Conservation (phyloP, 2,888 invertebrate genomes). For the Synergus gifuensis region DNA sequence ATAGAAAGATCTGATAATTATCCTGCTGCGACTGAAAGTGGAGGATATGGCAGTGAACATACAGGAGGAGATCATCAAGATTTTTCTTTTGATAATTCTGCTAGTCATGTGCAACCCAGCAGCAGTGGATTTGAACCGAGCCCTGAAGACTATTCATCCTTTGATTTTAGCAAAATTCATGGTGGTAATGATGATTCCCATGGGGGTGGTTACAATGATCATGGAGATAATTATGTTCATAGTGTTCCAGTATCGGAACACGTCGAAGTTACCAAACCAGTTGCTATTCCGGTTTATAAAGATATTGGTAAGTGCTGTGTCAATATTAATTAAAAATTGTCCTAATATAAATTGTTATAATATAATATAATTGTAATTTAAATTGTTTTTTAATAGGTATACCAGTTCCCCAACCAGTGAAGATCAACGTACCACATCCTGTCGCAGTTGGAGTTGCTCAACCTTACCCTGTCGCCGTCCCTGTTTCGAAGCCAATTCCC, state of each 20-base stretch:
- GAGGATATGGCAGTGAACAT: constrained; percentile 2
- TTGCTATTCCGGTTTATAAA: constrained; percentile 84
- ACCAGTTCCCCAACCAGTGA: constrained; percentile 82
- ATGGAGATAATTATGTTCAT: constrained; percentile 75
- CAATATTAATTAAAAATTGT: too few relatives aligned
- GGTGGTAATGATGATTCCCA: constrained; percentile 68
- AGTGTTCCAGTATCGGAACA: constrained; percentile 82
- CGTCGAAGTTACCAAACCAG: constrained; percentile 84
- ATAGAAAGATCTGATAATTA: constrained; percentile 33
- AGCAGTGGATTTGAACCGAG: constrained; percentile 54
- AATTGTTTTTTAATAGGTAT: constrained; percentile 70
- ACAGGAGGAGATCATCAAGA: constrained; percentile 11
- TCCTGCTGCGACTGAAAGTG: constrained; percentile 11
- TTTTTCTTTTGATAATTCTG: constrained; percentile 34
- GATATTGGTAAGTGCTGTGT: constrained; percentile 79
- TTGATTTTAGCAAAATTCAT: constrained; percentile 63
- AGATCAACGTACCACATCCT: constrained; percentile 81
- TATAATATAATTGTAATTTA: background rate
- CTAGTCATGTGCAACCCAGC: constrained; percentile 29
- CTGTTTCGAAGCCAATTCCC: constrained; percentile 84
- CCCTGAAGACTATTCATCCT: constrained; percentile 66
- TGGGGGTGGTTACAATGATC: constrained; percentile 56
- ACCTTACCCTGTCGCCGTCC: constrained; percentile 84
- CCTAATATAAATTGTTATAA: background rate
- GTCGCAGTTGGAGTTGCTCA: constrained; percentile 82